Base-by-base conservation (phyloP, 2,797 vertebrate genomes). In the Harpagifer antarcticus region DNA sequence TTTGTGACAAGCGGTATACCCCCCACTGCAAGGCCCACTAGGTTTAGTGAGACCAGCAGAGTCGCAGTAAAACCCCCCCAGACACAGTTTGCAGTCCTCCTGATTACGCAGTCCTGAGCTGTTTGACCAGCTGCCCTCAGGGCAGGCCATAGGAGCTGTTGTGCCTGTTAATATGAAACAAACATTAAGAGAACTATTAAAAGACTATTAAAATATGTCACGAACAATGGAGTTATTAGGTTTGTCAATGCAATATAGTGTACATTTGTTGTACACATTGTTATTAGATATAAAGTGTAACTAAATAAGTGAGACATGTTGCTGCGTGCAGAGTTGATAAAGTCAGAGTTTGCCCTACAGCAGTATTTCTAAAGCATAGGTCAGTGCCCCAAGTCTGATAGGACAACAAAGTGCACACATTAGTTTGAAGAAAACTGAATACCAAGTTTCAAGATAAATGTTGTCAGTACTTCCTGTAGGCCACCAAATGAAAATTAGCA, bases 101-200 rank as follows among this genome's bases (percentile, higher is more conserved):
- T 65, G 79, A 1, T 61, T 89, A 45, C 61, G 86, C 9, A 92
- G 82, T 17, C 96, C 96, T 70, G 94, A 94, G 11, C 63, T 87
- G 81, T 92, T 93, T 17, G 96, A 94, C 96, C 95, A 97, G 0
- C 94, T 96, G 68, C 97, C 97, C 69, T 82, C 49, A 14, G 96
- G 96, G 76, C 97, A 99, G 3, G 69, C 83, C 44, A 89, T 1
- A 0, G 97, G 96, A 27, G 77, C 77, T 0, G 59, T 74, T 20
- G 95, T 86, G 56, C 97, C 97, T 99, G 69, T 5, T 48, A 54
- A 59, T 57, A 74, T 17, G 9, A 76, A 8, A 69, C 20, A 65
- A 62, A 59, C 7, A 9, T 50, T 54, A 72, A 63, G 15, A 72
- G 65, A 68, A 62, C 15, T 17, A 27, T 13, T 49, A 9, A 44